Percentiles rank a stretch among this genome's conserved stretches.
Conservation (phyloP, 2,797 vertebrate genomes). For the Aulostomus chinensis region DNA sequence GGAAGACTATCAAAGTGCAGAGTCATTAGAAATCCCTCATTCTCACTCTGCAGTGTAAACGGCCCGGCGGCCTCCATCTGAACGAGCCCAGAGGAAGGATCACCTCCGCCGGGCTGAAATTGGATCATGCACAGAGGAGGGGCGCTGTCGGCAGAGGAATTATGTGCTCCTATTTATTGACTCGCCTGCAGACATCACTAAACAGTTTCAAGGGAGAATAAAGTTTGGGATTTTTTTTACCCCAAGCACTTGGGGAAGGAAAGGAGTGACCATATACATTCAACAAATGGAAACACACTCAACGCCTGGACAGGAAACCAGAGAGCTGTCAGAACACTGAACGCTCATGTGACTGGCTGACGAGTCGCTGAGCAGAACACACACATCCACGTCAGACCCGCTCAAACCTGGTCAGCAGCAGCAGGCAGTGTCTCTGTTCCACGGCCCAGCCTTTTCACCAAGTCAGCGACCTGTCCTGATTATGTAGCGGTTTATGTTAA, state of each 20-base stretch:
- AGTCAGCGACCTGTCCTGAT: no score
- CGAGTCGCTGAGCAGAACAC: no score
- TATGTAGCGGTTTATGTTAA: no score
- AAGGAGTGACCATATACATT: conserved; percentile 34
- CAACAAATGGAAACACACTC: conserved; percentile 37
- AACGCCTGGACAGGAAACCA: no score
- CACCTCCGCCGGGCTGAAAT: conserved; percentile 61
- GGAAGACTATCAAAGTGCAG: conserved; percentile 64
- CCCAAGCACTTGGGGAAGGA: conserved; percentile 34
- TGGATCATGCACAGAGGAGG: conserved; percentile 47
- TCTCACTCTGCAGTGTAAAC: conserved; percentile 58
- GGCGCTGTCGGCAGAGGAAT: conserved; percentile 24
- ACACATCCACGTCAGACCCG: no score
- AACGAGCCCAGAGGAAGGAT: conserved; percentile 66
- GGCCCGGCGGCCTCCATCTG: conserved; percentile 53
- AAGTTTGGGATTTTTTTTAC: conserved; percentile 44
- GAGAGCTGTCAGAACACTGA: no score
- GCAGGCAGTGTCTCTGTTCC: no score
- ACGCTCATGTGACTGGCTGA: no score
- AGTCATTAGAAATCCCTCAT: conserved; percentile 77
- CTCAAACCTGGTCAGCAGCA: no score
- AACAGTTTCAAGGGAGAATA: conserved; percentile 49
- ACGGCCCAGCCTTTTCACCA: no score
- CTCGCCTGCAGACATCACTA: conserved; percentile 50
- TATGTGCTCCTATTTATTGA: conserved; percentile 65